Evolutionary conservation across 1,140 invertebrate species (phyloP), one percentile per base, ranked within the genome.

Genomic region (Drosophila lini): DNA sequence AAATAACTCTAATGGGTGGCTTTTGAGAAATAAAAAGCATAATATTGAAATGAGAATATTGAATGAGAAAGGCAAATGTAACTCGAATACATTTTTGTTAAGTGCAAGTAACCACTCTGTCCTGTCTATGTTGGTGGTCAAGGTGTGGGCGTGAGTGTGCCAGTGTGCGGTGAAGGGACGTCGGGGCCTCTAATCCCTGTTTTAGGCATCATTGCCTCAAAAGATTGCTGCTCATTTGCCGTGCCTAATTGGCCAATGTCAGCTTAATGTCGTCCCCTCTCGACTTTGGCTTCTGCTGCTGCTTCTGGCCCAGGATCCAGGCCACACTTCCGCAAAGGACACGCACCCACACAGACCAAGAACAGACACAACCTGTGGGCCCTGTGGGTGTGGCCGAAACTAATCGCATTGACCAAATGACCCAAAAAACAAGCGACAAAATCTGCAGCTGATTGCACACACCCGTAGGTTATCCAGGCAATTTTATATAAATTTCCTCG

Each of bases 181-280:
- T 11, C 3, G 34, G 38, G 62, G 40, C 53, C 71, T 67, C 42
- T 52, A 62, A 71, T 70, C 67, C 74, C 77, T 60, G 78, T 59
- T 85, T 85, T 75, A 67, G 81, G 82, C 82, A 88, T 86, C 84
- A 88, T 74, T 89, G 84, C 75, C 74, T 80, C 84, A 78, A 84
- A 89, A 89, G 84, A 89, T 89, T 89, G 84, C 84, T 89, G 84
- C 65, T 89, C 80, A 88, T 89, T 88, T 89, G 81, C 58, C 78
- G 77, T 80, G 74, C 84, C 71, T 89, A 88, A 88, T 88, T 88
- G 84, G 84, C 84, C 84, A 84, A 79, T 81, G 83, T 89, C 84
- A 80, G 84, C 84, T 89, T 88, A 89, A 84, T 89, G 84, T 80
- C 78, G 45, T 60, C 81, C 64, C 75, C 58, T 16, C 60, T 31